Evolutionary conservation across 2,113 vertebrate genomes (phyloP), one percentile per base, ranked within the genome.

Genomic region (Falco punctatus): DNA sequence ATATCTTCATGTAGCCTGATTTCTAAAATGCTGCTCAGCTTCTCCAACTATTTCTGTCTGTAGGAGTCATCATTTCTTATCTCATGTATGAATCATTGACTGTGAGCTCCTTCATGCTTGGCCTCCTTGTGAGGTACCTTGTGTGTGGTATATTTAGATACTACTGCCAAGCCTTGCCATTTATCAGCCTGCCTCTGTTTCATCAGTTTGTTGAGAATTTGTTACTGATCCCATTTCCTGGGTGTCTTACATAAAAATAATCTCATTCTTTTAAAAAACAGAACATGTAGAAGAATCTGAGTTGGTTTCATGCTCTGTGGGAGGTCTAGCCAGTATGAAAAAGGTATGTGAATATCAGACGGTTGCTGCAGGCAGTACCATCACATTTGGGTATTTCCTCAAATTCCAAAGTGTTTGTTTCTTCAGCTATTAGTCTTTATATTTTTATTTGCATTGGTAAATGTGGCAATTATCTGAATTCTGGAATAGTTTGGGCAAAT

Each of bases 71-170:
- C 15, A 27, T 62, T 85, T 91, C n/a, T 80, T 46, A 67, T 32
- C 51, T 80, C 15, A 2, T 28, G 2, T 66, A 28, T 58, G 15
- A 91, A 70, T 92, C 40, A 54, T 13, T 75, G 58, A 40, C 32
- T 85, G 16, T 80, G n/a, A 74, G 67, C 32, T 80, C 58, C 62
- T 74, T 86, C 51, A n/a, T 7, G 5, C 51, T 61, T 87, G 20
- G 27, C 19, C 27, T 77, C 33, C 32, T 65, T 88, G 58, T 90
- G 71, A 62, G 59, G 55, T 91, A 48, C 22, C 40, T 86, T 71
- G 20, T 88, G 79, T 94, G 82, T 83, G 79, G 64, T 81, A 66
- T 38, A 83, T 84, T 94, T 84, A 70, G 86, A 78, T 77, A 59
- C 46, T 70, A 4, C 28, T 92, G 46, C 59, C 69, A 86, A 95